Base-by-base conservation (phyloP, 1,140 invertebrate genomes). In the Euglossa dilemma region DNA sequence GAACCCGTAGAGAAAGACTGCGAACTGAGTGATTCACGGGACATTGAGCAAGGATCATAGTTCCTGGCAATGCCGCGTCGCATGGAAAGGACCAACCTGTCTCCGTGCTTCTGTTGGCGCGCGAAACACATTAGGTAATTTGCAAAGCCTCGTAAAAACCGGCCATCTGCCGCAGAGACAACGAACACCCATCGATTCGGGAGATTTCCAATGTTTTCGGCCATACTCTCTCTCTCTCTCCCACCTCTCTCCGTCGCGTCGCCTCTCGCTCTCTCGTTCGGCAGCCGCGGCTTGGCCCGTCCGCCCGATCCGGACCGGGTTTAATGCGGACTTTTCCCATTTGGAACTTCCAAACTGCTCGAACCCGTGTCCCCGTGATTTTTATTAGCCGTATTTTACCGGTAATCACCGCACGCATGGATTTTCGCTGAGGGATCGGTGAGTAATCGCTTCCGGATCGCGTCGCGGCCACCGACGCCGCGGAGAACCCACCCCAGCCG, bases 341-440 rank as follows among this genome's bases (percentile, higher is more conserved):
- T 85, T 45, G 6, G 12, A 88, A 88, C 83, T 87, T 88, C 72
- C 43, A 63, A 54, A 75, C 63, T 36, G 63, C 72, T 59, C 43
- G 61, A 59, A 74, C 47, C 69, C 18, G 45, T 50, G 56, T 70
- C 70, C 14, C 52, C 52, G 61, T 66, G 61, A 73, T 83, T 86
- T 87, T 87, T 87, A 83, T 87, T 87, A 83, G 25, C 86, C 85
- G 80, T 87, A 87, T 86, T 86, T 87, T 57, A 61, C 50, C 57
- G 52, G 50, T 87, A 87, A 87, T 87, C 64, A 77, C 57, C 59
- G 45, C 52, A 79, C 80, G 86, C 80, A 67, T 78, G 84, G 75
- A 83, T 78, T n/a, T 67, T 67, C 71, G 61, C 50, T 66, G 80
- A 74, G 63, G 72, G 71, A 83, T 81, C 71, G 79, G 61, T 81